Percentiles rank a stretch among this genome's conserved stretches.
Conservation (phyloP, 2,797 vertebrate genomes). For the Cheirogaleus major region DNA sequence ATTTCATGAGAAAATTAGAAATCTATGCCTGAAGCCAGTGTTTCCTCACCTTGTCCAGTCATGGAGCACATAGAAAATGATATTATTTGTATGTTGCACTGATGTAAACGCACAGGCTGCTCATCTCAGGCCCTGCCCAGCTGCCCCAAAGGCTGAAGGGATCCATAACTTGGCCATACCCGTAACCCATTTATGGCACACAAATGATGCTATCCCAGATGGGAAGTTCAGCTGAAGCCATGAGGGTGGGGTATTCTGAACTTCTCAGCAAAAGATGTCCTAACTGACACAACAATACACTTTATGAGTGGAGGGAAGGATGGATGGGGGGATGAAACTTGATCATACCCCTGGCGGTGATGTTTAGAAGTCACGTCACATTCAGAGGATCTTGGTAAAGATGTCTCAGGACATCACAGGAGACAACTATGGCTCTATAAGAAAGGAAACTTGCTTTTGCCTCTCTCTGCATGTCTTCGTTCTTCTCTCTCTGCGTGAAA, state of each 20-base stretch:
- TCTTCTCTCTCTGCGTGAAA: background rate
- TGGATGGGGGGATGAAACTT: background rate
- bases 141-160: background rate
- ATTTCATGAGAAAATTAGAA: background rate
- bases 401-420: background rate
- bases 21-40: background rate
- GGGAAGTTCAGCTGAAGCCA: background rate
- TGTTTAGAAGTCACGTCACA: background rate
- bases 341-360: background rate
- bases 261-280: background rate
- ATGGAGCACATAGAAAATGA: background rate
- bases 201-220: background rate
- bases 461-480: background rate
- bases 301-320: background rate
- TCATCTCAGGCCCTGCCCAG: background rate
- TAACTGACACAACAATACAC: background rate
- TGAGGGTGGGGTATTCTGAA: background rate
- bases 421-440: background rate
- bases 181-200: background rate
- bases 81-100: background rate
- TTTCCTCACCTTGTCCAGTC: background rate
- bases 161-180: background rate
- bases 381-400: background rate
- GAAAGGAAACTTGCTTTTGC: background rate
- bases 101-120: background rate